A percentile compares a stretch with the other conserved stretches of the same genome.
These are phyloP conservation scores for Euthynnus affinis DNA, from an alignment of 2,797 vertebrate species.

Conservation along the genomic window DNA sequence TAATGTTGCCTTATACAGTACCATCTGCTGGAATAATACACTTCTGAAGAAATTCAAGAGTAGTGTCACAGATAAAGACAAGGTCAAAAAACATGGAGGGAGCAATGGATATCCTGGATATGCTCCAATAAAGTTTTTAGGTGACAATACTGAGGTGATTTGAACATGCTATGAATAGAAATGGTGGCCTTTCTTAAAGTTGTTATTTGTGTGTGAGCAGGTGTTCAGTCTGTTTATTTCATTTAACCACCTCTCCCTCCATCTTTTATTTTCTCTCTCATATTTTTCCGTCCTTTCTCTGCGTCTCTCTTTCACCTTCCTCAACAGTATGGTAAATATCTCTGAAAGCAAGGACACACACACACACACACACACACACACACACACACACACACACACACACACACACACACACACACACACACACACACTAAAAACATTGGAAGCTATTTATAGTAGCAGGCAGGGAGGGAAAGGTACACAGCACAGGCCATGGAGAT, in stretches of 20 bases:
- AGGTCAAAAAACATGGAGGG: too few species aligned
- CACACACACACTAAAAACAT: constrained; percentile 24
- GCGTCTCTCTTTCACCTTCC: constrained; percentile 34
- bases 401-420: constrained; percentile 9
- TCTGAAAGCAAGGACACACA: constrained; percentile 7
- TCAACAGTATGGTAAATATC: constrained; percentile 33
- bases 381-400: background rate
- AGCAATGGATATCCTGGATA: too few species aligned
- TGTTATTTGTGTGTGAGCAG: background rate
- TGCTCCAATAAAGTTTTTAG: background rate
- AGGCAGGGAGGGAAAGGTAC: constrained; percentile 23
- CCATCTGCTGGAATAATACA: too few species aligned
- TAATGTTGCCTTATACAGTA: too few species aligned
- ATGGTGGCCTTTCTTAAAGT: background rate
- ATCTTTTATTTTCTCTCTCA: background rate
- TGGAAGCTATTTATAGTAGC: constrained; percentile 55
- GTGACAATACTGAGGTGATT: background rate
- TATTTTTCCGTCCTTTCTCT: background rate
- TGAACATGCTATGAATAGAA: background rate
- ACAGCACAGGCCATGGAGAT: constrained; percentile 48
- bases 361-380: too few species aligned
- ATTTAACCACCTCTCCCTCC: background rate
- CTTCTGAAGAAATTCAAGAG: too few species aligned
- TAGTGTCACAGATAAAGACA: too few species aligned
- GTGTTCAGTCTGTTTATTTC: background rate